A percentile compares a stretch with the other conserved stretches of the same genome.
Evolutionary conservation across 2,888 invertebrate genomes (phyloP).

Genomic region (Xestobium rufovillosum): DNA sequence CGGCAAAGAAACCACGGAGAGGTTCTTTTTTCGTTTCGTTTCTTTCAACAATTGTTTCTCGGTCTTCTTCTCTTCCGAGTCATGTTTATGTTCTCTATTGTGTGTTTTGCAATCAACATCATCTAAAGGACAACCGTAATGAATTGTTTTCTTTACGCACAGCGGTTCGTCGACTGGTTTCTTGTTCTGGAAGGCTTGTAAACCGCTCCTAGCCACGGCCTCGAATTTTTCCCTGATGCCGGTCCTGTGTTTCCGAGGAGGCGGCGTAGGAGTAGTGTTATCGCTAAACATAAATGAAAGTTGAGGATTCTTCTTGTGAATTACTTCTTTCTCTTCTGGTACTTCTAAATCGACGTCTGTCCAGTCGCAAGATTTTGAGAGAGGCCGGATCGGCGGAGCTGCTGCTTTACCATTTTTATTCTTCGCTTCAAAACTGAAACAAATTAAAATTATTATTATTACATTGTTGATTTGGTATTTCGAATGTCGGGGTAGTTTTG

Average conservation of each 20-base stretch:
- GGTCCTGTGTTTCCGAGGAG: constrained; percentile 37
- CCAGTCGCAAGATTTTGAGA: constrained; percentile 45
- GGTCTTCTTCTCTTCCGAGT: constrained; percentile 15
- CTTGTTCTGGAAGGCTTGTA: constrained; percentile 34
- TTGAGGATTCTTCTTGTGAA: constrained; percentile 36
- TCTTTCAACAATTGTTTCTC: constrained; percentile 23
- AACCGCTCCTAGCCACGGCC: constrained; percentile 35
- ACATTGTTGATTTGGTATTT: too few species aligned
- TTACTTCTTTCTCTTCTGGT: constrained; percentile 36
- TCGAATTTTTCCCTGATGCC: constrained; percentile 38
- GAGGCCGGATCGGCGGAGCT: too few species aligned
- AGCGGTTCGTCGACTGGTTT: constrained; percentile 36
- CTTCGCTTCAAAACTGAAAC: constrained; percentile 29
- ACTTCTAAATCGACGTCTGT: constrained; percentile 48
- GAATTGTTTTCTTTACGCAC: constrained; percentile 38
- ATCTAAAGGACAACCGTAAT: constrained; percentile 39
- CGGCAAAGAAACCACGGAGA: constrained; percentile 48
- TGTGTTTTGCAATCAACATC: constrained; percentile 33
- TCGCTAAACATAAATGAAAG: constrained; percentile 35
- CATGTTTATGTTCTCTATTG: constrained; percentile 30
- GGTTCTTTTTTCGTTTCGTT: constrained; percentile 41
- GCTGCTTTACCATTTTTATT: constrained; percentile 20
- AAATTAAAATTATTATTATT: too few species aligned
- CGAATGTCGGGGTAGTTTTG: too few species aligned
- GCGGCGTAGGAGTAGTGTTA: constrained; percentile 41